Evolutionary conservation across 2,888 invertebrate genomes (phyloP).

Genomic region (Dynastes maya): DNA sequence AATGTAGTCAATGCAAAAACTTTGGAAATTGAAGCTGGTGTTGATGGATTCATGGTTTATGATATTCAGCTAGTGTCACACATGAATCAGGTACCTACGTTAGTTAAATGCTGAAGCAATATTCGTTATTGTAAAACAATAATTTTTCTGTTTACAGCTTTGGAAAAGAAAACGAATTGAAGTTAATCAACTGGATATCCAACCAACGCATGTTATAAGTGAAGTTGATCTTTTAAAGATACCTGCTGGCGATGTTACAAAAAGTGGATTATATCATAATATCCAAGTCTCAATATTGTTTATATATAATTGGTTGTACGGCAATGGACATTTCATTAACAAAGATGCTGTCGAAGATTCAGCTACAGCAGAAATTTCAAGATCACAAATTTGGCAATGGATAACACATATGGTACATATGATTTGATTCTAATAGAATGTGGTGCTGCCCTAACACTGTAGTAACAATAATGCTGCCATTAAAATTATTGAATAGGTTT

Average conservation of each 20-base stretch:
- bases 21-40: slow-evolving; percentile 75
- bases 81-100: slow-evolving; percentile 71
- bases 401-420: slow-evolving; percentile 74
- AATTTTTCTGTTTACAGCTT: slow-evolving; percentile 47
- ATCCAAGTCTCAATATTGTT: slow-evolving; percentile 79
- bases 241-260: slow-evolving; percentile 77
- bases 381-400: slow-evolving; percentile 85
- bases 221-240: slow-evolving; percentile 73
- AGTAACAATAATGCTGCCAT: too few species aligned
- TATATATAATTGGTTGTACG: slow-evolving; percentile 80
- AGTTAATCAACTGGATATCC: slow-evolving; percentile 73
- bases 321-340: slow-evolving; percentile 79
- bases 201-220: slow-evolving; percentile 68
- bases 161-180: slow-evolving; percentile 60
- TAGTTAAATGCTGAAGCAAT: not conserved
- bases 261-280: slow-evolving; percentile 77
- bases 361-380: slow-evolving; percentile 83
- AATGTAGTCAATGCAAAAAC: slow-evolving; percentile 72
- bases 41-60: slow-evolving; percentile 82
- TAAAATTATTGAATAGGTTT: too few species aligned
- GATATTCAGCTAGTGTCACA: slow-evolving; percentile 76
- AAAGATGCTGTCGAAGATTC: slow-evolving; percentile 81
- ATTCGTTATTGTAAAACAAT: not conserved
- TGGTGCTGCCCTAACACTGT: too few species aligned
- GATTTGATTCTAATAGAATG: too few species aligned